A percentile compares a stretch with the other conserved stretches of the same genome.
phyloP scores from a whole-genome alignment of 2,113 vertebrate species.

The Onychostruthus taczanowskii region DNA sequence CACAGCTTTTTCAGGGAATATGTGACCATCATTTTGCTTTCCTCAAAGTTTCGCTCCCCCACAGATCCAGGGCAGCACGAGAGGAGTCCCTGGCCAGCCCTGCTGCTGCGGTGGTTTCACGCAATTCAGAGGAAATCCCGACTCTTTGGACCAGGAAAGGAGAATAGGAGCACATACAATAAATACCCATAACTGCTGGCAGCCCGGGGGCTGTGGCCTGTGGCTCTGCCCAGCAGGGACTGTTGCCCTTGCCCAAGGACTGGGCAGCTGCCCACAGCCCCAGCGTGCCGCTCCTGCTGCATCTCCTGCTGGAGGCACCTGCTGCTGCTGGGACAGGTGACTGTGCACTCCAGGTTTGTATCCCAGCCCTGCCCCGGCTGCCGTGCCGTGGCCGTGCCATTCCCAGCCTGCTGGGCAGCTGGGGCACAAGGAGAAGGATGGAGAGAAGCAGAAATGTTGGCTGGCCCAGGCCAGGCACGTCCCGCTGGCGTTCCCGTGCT shows the following conservation, averaged over 20 bases:
- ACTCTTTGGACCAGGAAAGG: conserved; percentile 49
- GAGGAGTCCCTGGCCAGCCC: conserved; percentile 54
- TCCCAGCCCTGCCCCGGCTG: neutral
- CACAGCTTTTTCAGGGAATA: neutral
- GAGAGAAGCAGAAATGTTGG: neutral
- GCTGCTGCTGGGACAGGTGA: neutral
- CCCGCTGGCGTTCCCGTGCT: neutral
- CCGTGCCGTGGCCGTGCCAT: fast-evolving
- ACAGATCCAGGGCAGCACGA: conserved; percentile 59
- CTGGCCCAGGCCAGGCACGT: fast-evolving
- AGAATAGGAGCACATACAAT: conserved; percentile 13
- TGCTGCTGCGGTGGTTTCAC: conserved; percentile 60
- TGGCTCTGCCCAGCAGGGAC: neutral
- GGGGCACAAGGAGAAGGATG: neutral
- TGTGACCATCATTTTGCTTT: neutral
- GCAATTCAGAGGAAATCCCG: conserved; percentile 54
- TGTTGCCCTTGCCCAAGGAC: neutral
- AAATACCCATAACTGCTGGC: neutral
- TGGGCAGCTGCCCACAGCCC: neutral
- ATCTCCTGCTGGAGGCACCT: neutral
- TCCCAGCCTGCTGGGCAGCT: neutral
- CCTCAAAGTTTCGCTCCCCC: conserved; percentile 60
- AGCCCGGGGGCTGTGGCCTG: neutral
- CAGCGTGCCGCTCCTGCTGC: neutral
- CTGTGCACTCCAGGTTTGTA: neutral